Conservation (phyloP, 1,140 invertebrate species). For the Drosophila aff. region DNA sequence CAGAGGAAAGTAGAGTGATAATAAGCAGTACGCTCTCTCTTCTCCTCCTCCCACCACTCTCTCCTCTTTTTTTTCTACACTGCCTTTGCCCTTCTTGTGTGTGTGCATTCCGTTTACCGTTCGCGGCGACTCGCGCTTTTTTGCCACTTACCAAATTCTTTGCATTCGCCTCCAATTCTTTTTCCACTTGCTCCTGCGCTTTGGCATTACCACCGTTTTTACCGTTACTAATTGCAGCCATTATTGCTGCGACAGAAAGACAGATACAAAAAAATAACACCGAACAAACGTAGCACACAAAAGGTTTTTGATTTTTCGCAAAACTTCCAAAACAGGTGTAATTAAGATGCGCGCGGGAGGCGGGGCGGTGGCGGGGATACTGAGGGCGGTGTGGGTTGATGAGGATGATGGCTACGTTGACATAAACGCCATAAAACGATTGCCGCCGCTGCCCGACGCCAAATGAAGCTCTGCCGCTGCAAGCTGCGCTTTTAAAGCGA, state of each 20-base stretch:
- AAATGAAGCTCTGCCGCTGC: conserved; percentile 54
- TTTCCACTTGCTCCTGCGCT: conserved; percentile 8
- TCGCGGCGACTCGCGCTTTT: conserved; percentile 1
- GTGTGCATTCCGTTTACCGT: conserved; percentile 17
- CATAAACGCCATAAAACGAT: conserved; percentile 40
- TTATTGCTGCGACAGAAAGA: conserved; percentile 6
- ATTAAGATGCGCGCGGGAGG: conserved; percentile 12
- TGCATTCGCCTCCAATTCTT: conserved; percentile 3
- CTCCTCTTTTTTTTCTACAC: background rate
- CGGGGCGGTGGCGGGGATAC: background rate
- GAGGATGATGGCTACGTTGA: conserved; percentile 46
- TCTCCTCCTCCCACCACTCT: background rate
- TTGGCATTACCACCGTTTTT: conserved; percentile 19
- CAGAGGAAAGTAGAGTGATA: conserved; percentile 60
- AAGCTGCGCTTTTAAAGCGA: conserved; percentile 66
- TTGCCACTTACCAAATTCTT: conserved; percentile 31
- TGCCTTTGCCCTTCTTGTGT: conserved; percentile 2
- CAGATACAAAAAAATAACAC: conserved; percentile 3
- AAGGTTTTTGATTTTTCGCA: conserved; percentile 19
- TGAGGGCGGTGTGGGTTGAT: background rate
- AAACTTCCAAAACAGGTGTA: conserved; percentile 46
- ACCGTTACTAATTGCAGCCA: conserved; percentile 31
- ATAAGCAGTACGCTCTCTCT: conserved; percentile 12
- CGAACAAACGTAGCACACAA: conserved; percentile 3
- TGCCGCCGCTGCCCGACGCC: conserved; percentile 31